Percentiles rank a stretch among this genome's conserved stretches.
Evolutionary conservation across 2,113 vertebrate genomes (phyloP).

Genomic region (Triplophysa dalaica): DNA sequence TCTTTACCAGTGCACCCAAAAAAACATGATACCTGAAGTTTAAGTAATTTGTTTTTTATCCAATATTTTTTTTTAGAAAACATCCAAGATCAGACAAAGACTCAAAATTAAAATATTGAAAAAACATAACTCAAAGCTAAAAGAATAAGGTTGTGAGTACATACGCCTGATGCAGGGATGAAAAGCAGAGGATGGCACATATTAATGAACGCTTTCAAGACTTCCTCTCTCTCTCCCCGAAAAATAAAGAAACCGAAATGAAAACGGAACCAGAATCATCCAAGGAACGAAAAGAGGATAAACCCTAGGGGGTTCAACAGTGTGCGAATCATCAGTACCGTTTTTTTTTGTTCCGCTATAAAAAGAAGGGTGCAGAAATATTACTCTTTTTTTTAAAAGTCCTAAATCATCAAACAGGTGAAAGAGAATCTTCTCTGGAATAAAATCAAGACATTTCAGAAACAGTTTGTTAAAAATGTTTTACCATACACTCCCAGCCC

Average conservation of each 20-base stretch:
- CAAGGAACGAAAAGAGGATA: constrained; percentile 56
- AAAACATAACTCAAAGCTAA: constrained; percentile 54
- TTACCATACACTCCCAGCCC: constrained; percentile 63
- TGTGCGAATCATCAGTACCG: constrained; percentile 67
- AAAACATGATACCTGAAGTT: constrained; percentile 57
- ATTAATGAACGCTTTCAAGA: constrained; percentile 62
- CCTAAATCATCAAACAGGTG: constrained; percentile 73
- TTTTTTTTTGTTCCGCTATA: constrained; percentile 66
- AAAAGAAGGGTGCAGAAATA: constrained; percentile 80
- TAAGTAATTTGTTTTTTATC: constrained; percentile 40
- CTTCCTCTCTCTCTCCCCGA: constrained; percentile 27
- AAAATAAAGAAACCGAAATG: constrained; percentile 39
- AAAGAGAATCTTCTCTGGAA: constrained; percentile 72
- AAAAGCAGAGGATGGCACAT: constrained; percentile 68
- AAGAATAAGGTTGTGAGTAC: constrained; percentile 49
- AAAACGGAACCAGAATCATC: constrained; percentile 60
- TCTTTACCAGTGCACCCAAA: constrained; percentile 20
- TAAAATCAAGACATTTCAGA: constrained; percentile 79
- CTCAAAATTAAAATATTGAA: constrained; percentile 57
- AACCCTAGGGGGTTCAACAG: constrained; percentile 59
- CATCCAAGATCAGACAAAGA: constrained; percentile 45
- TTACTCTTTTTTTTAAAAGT: constrained; percentile 55
- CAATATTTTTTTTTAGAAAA: constrained; percentile 50
- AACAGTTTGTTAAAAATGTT: constrained; percentile 72
- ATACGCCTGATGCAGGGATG: constrained; percentile 50